A percentile compares a stretch with the other conserved stretches of the same genome.
Evolutionary conservation across 2,113 vertebrate genomes (phyloP).

Genomic region (Strigops habroptila): DNA sequence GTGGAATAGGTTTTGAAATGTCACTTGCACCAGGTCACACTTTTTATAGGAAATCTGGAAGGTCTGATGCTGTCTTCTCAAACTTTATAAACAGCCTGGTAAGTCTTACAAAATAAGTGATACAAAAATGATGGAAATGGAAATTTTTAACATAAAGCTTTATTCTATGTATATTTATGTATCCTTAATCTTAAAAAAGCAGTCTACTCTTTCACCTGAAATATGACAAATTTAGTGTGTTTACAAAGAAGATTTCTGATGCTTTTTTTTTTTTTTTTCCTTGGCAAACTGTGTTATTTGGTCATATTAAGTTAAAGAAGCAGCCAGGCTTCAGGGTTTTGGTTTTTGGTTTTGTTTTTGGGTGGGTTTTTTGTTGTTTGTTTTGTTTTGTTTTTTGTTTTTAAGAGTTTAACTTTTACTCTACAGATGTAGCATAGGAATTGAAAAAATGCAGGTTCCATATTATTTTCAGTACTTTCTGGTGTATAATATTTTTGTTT

Average conservation of each 20-base stretch:
- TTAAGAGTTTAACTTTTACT: not conserved
- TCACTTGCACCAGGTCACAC: not conserved
- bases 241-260: not conserved
- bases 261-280: not conserved
- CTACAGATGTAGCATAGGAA: not conserved
- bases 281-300: not conserved
- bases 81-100: not conserved
- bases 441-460: not conserved
- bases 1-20: not conserved
- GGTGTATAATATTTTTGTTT: not conserved
- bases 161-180: not conserved
- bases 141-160: not conserved
- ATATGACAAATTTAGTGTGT: not conserved
- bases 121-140: not conserved
- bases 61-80: not conserved
- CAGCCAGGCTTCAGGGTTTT: not conserved
- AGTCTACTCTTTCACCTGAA: not conserved
- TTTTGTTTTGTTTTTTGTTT: not conserved
- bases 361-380: not conserved
- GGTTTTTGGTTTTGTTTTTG: not conserved
- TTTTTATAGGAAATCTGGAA: not conserved
- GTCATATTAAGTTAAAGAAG: not conserved
- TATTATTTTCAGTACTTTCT: not conserved
- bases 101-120: not conserved
- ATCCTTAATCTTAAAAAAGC: not conserved